Evolutionary conservation across 2,797 vertebrate genomes (phyloP), one percentile per base, ranked within the genome.

Genomic region (Aphelocoma californica): DNA sequence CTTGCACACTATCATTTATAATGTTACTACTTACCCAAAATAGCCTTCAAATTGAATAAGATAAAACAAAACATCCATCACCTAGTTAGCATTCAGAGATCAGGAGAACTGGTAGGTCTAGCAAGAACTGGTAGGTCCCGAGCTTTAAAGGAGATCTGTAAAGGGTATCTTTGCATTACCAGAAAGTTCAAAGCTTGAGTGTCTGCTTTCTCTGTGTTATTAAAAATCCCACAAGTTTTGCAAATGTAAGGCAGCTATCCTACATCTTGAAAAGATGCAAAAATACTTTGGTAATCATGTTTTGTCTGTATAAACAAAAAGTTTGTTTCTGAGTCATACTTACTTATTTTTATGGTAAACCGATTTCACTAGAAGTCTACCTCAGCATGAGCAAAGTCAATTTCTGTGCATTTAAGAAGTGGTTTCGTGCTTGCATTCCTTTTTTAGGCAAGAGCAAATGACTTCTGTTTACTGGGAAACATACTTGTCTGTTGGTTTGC

Each of bases 201-300:
- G 70, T 67, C 82, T 93, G 89, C 61, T 53, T 88, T 80, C 51
- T 60, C 65, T 58, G 50, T 83, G 81, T 80, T 81, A 95, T 92
- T 94, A 95, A 84, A 90, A 87, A 92, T 82, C 67, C 88, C 95
- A 94, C 91, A 95, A 53, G 81, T 90, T 96, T 97, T 96, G 93
- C 95, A 96, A 97, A 79, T 47, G 32, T n/a, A 84, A 92, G 64
- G 62, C 54, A 86, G 77, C 45, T 81, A 90, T 75, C 77, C 54
- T 57, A 53, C 19, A 2, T 70, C 78, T 92, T 82, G n/a, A 80
- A 92, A 84, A 75, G 36, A 90, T 92, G 65, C 44, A 73, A 31
- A 81, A 92, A 69, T 23, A 57, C 50, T 38, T 75, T 21, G 18
- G 48, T 79, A 91, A 79, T 71, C 47, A 80, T 20, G 23, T 74